Conservation (phyloP, 2,797 vertebrate genomes). For the Tympanoctomys barrerae region DNA sequence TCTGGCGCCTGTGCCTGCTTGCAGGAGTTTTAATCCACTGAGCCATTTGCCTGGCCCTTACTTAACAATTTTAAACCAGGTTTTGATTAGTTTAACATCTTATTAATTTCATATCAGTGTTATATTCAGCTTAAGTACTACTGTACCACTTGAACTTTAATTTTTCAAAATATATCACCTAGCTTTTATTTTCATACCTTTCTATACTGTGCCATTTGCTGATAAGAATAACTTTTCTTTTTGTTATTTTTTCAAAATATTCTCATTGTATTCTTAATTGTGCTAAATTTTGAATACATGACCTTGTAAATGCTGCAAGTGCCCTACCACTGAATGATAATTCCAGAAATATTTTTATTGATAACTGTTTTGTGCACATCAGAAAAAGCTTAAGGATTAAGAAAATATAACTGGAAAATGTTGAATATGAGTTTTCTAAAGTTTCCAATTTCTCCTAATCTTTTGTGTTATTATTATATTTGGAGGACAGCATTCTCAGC, state of each 20-base stretch:
- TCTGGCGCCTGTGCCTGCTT: too few relatives aligned
- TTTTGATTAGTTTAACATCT: constrained; percentile 25
- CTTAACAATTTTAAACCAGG: background rate
- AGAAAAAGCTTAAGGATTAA: background rate
- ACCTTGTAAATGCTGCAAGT: background rate
- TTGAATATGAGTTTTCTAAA: constrained; percentile 6
- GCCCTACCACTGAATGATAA: too few relatives aligned
- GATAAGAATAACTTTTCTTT: background rate
- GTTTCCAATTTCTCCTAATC: background rate
- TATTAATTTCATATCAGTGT: background rate
- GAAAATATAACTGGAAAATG: background rate
- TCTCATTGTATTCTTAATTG: background rate
- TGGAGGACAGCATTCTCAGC: background rate
- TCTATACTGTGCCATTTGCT: background rate
- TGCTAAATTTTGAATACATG: background rate
- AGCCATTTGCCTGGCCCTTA: background rate
- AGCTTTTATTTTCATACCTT: background rate
- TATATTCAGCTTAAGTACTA: background rate
- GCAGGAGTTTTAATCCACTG: too few relatives aligned
- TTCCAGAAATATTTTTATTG: background rate
- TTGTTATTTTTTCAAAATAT: background rate
- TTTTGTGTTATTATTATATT: background rate
- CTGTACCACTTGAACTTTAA: background rate
- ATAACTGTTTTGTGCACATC: background rate
- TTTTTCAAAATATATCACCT: background rate